phyloP scores from a whole-genome alignment of 1,140 invertebrate genomes.

The Eupeodes corollae region DNA sequence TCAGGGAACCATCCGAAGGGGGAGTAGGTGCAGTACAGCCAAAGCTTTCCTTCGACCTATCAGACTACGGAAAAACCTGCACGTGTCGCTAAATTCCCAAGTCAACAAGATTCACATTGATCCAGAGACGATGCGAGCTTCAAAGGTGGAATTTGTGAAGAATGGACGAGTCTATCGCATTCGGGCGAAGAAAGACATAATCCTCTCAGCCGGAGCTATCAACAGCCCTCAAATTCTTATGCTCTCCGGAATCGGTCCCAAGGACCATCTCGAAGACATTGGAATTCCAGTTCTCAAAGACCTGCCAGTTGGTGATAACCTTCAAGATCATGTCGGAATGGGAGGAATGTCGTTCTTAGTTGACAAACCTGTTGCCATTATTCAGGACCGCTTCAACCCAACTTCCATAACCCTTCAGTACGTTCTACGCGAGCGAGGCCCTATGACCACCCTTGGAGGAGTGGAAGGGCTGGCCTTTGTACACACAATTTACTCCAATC shows the following conservation, averaged over 20 bases:
- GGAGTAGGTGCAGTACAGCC: slow-evolving; percentile 77
- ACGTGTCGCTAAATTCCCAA: slow-evolving; percentile 64
- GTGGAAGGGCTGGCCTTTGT: slow-evolving; percentile 77
- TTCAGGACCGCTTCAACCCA: slow-evolving; percentile 59
- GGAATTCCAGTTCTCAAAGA: slow-evolving; percentile 62
- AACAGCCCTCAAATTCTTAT: slow-evolving; percentile 73
- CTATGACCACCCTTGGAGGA: slow-evolving; percentile 73
- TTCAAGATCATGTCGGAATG: slow-evolving; percentile 74
- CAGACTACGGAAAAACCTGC: slow-evolving; percentile 63
- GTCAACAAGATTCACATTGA: slow-evolving; percentile 61
- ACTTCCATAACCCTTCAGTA: slow-evolving; percentile 69
- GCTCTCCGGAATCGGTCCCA: slow-evolving; percentile 77
- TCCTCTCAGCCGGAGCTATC: slow-evolving; percentile 67
- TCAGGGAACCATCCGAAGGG: slow-evolving; percentile 77
- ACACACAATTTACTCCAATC: slow-evolving; percentile 68
- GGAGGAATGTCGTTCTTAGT: slow-evolving; percentile 69
- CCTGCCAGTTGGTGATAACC: slow-evolving; percentile 61
- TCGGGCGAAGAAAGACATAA: slow-evolving; percentile 61
- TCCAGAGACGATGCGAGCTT: slow-evolving; percentile 55
- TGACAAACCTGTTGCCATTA: slow-evolving; percentile 63
- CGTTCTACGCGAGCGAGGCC: slow-evolving; percentile 60
- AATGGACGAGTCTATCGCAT: slow-evolving; percentile 54
- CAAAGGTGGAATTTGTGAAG: slow-evolving; percentile 62
- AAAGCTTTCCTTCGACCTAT: slow-evolving; percentile 79
- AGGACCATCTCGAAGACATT: slow-evolving; percentile 55